Evolutionary conservation across 2,113 vertebrate genomes (phyloP).

Genomic region (Phainopepla nitens): DNA sequence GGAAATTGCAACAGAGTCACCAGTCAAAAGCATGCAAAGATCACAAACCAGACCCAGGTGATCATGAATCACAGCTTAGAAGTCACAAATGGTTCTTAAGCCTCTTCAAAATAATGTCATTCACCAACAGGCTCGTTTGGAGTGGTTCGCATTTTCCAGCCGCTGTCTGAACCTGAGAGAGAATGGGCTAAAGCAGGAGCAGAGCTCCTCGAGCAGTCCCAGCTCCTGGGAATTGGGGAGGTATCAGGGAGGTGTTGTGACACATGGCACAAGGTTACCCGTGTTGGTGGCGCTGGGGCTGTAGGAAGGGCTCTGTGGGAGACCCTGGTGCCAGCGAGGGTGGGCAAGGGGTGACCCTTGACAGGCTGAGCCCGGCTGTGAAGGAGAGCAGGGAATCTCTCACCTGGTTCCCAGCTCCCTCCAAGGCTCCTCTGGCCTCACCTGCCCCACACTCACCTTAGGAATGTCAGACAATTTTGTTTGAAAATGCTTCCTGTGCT

Average conservation of each 20-base stretch:
- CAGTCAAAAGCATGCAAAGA: conserved; percentile 29
- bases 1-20: conserved; percentile 11
- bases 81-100: background rate
- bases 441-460: background rate
- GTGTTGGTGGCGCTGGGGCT: background rate
- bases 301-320: background rate
- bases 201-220: background rate
- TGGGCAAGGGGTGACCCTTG: background rate
- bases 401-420: background rate
- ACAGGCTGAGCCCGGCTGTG: background rate
- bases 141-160: background rate
- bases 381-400: background rate
- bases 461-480: background rate
- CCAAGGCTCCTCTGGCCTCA: background rate
- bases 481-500: background rate
- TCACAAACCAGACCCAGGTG: conserved; percentile 50
- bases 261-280: background rate
- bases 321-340: fast-evolving
- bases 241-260: background rate
- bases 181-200: background rate
- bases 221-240: fast-evolving
- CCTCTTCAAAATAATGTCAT: background rate
- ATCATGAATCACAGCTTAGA: conserved; percentile 18
- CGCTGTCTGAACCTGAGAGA: background rate
- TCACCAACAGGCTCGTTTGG: background rate